Percentiles rank a stretch among this genome's conserved stretches.
Evolutionary conservation across 2,113 vertebrate species (phyloP).

Genomic region (Aldabrachelys gigantea): DNA sequence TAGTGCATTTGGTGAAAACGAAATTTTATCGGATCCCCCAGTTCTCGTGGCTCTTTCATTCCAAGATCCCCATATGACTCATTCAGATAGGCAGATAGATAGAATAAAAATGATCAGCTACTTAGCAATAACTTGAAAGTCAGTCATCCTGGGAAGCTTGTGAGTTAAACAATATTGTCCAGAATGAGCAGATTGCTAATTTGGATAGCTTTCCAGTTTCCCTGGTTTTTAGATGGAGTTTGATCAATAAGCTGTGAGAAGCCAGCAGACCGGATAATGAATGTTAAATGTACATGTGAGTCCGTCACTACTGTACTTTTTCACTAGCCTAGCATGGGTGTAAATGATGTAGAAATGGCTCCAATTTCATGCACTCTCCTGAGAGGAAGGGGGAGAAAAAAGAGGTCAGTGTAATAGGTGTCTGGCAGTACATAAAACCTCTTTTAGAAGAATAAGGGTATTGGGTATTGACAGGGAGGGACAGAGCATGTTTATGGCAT

Average conservation of each 20-base stretch:
- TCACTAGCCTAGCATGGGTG: not conserved
- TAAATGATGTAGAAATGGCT: slow-evolving; percentile 23
- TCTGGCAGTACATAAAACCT: not conserved
- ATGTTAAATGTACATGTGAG: slow-evolving; percentile 49
- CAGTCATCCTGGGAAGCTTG: slow-evolving; percentile 47
- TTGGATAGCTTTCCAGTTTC: slow-evolving; percentile 66
- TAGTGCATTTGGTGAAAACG: not conserved
- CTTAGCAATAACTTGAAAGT: slow-evolving; percentile 63
- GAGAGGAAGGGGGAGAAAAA: slow-evolving; percentile 34
- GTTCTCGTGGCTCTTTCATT: not conserved
- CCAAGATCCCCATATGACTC: not conserved
- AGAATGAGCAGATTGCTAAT: slow-evolving; percentile 69
- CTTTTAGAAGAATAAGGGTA: slow-evolving; percentile 3
- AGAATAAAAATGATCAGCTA: slow-evolving; percentile 55
- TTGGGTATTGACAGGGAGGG: not conserved
- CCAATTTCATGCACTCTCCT: slow-evolving; percentile 44
- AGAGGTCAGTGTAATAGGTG: slow-evolving; percentile 17
- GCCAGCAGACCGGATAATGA: slow-evolving; percentile 43
- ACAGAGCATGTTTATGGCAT: slow-evolving; percentile 26
- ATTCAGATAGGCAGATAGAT: not conserved
- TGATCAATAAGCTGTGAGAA: slow-evolving; percentile 49
- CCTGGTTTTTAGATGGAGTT: slow-evolving; percentile 47
- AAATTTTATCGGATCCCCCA: not conserved
- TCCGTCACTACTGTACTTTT: slow-evolving; percentile 33
- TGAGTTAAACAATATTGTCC: slow-evolving; percentile 62